Conservation (phyloP, 2,797 vertebrate species). For the Gadopsis marmoratus region DNA sequence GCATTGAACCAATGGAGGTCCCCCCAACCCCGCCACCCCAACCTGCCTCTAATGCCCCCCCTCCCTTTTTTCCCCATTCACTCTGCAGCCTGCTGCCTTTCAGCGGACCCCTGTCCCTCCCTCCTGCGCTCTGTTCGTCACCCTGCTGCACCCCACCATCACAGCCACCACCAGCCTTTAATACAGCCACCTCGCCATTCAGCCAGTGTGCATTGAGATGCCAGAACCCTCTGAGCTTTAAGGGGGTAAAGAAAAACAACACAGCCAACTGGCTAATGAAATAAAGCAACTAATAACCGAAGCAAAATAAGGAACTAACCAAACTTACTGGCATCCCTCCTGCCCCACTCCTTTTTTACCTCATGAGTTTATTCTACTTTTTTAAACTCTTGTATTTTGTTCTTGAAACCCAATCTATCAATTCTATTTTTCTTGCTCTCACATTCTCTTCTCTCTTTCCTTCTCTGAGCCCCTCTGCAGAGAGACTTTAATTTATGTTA, state of each 20-base stretch:
- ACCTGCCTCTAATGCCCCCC: conserved; percentile 75
- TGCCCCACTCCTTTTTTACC: conserved; percentile 7
- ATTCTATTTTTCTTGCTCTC: conserved; percentile 40
- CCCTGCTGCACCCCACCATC: conserved; percentile 73
- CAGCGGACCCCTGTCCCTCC: conserved; percentile 78
- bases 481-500: conserved; percentile 85
- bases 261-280: conserved; percentile 29
- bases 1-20: conserved; percentile 90
- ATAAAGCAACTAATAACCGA: conserved; percentile 30
- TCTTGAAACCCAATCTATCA: conserved; percentile 8
- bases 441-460: conserved; percentile 35
- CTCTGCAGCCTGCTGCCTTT: conserved; percentile 86
- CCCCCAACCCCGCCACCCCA: conserved; percentile 63
- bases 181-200: conserved; percentile 87
- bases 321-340: conserved; percentile 2
- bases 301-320: conserved; percentile 20
- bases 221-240: conserved; percentile 78
- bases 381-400: conserved; percentile 2
- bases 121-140: conserved; percentile 77
- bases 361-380: not conserved
- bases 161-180: conserved; percentile 67
- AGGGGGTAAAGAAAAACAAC: conserved; percentile 39
- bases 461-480: conserved; percentile 47
- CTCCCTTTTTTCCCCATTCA: conserved; percentile 84
- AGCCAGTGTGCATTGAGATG: conserved; percentile 83